Conservation (phyloP, 1,140 invertebrate genomes). For the Solenopsis fugax region DNA sequence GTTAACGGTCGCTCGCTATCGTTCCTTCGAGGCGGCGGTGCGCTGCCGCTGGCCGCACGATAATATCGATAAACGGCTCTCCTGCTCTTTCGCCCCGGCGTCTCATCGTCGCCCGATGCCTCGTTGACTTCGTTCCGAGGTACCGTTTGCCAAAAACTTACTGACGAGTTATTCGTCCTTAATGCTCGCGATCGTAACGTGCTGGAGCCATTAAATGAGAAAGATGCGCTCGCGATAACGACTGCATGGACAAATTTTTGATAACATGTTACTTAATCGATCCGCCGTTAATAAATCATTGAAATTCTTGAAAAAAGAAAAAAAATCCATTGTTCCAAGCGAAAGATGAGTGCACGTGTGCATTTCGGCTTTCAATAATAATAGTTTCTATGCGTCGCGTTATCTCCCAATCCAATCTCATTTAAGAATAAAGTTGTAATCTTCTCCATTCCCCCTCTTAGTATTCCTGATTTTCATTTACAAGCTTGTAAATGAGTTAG, state of each 20-base stretch:
- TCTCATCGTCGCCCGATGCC: slow-evolving; percentile 9
- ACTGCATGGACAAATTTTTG: background rate
- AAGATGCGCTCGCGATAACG: background rate
- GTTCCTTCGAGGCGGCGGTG: slow-evolving; percentile 56
- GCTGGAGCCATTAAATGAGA: background rate
- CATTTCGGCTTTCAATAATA: background rate
- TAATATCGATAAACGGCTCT: slow-evolving; percentile 59
- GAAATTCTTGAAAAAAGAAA: background rate
- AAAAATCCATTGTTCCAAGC: background rate
- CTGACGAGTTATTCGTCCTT: background rate
- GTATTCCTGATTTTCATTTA: background rate
- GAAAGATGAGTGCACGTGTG: too few relatives aligned
- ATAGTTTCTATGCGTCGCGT: background rate
- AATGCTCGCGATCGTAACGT: background rate
- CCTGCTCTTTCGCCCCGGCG: slow-evolving; percentile 28
- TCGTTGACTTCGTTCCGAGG: background rate
- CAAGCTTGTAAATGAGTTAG: background rate
- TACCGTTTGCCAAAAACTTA: slow-evolving; percentile 4
- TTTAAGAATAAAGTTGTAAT: slow-evolving; percentile 9
- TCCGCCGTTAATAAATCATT: background rate
- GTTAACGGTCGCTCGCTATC: slow-evolving; percentile 72
- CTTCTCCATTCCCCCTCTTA: background rate
- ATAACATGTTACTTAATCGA: background rate
- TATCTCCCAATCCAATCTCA: background rate
- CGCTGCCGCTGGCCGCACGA: slow-evolving; percentile 19